These are phyloP conservation scores for Heliconius charithonia DNA, from an alignment of 2,888 invertebrate species.

Conservation along the genomic window DNA sequence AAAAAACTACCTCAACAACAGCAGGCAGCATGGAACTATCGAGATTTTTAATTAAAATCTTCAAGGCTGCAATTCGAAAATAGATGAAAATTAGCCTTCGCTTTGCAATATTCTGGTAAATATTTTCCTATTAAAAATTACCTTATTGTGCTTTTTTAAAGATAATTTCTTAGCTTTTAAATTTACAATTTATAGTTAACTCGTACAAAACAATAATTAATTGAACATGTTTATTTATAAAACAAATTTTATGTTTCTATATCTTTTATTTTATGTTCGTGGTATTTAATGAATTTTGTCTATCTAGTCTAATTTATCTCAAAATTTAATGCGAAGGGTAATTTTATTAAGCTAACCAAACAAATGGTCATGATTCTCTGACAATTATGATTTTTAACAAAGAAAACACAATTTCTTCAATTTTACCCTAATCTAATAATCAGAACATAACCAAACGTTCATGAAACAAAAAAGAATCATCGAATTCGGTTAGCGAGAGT, in stretches of 20 bases:
- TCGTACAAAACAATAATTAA: not conserved
- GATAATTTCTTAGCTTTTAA: not conserved
- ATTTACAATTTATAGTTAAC: not conserved
- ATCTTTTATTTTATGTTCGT: not conserved
- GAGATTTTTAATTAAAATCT: constrained; percentile 38
- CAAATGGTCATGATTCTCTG: too few relatives aligned
- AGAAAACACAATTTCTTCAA: too few relatives aligned
- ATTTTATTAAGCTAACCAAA: too few relatives aligned
- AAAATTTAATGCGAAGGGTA: too few relatives aligned
- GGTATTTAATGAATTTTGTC: too few relatives aligned
- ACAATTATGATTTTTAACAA: too few relatives aligned
- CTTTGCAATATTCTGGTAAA: constrained; percentile 21
- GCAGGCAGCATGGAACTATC: constrained; percentile 18
- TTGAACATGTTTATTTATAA: too few relatives aligned
- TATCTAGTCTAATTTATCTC: too few relatives aligned
- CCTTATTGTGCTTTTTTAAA: not conserved
- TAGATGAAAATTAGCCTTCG: constrained; percentile 17
- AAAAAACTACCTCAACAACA: constrained; percentile 27
- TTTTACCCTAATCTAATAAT: too few relatives aligned
- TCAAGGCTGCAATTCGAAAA: constrained; percentile 23
- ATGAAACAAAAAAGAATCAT: too few relatives aligned
- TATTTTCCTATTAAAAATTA: constrained; percentile 17
- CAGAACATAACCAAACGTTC: too few relatives aligned
- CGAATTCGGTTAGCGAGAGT: too few relatives aligned
- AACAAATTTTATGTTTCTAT: not conserved